Conservation (phyloP, 2,113 vertebrate species). For the Neopipo cinnamomea region DNA sequence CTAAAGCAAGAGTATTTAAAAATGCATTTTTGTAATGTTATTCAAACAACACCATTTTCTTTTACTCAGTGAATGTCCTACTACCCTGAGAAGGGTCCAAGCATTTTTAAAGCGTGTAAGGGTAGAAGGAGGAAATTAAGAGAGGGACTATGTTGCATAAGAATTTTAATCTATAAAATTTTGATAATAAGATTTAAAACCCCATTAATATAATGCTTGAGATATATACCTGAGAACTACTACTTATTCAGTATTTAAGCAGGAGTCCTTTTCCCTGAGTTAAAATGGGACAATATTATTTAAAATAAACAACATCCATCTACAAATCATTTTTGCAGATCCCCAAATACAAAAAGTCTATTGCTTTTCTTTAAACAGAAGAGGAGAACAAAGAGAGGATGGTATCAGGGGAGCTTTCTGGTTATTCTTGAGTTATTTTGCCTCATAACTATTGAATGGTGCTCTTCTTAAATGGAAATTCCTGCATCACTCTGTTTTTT, state of each 20-base stretch:
- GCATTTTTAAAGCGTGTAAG: slow-evolving; percentile 65
- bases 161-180: slow-evolving; percentile 65
- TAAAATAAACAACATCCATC: not conserved
- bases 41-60: not conserved
- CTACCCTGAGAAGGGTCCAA: slow-evolving; percentile 69
- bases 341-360: not conserved
- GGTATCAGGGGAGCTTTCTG: not conserved
- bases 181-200: slow-evolving; percentile 58
- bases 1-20: not conserved
- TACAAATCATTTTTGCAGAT: not conserved
- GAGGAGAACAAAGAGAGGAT: not conserved
- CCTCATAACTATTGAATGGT: not conserved
- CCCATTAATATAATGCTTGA: not conserved
- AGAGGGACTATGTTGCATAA: slow-evolving; percentile 63
- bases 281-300: not conserved
- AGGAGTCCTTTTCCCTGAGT: not conserved
- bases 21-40: not conserved
- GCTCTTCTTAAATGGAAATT: not conserved
- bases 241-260: not conserved
- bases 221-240: not conserved
- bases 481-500: not conserved
- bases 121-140: slow-evolving; percentile 66
- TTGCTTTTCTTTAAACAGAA: not conserved
- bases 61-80: slow-evolving; percentile 59
- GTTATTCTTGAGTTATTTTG: not conserved